Conservation (phyloP, 30 jellyfish, hydroid and myxozoan genomes). For the Turritopsis dohrnii region DNA sequence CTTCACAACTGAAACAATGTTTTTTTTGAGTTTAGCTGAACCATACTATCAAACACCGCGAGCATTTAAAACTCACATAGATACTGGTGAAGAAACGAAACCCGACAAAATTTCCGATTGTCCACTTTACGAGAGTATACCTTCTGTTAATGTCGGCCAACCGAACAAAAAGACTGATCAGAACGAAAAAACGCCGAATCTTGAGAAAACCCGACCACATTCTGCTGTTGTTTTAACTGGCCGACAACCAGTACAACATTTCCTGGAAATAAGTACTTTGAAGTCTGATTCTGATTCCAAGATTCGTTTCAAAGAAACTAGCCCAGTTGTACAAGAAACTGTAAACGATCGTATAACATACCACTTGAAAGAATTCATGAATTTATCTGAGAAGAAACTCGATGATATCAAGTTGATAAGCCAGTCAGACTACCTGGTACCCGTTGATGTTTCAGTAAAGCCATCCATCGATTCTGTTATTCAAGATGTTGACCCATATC, state of each 20-base stretch:
- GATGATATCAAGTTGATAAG: background rate
- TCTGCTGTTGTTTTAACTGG: conserved; percentile 11
- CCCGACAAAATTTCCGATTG: background rate
- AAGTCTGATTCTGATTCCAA: conserved; percentile 23
- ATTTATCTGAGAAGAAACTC: background rate
- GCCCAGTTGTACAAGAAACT: conserved; percentile 16
- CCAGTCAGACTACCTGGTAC: background rate
- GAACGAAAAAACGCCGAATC: background rate
- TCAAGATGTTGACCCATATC: conserved; percentile 20
- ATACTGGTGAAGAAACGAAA: background rate
- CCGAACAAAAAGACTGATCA: background rate
- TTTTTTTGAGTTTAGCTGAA: background rate
- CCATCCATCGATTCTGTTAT: conserved; percentile 18
- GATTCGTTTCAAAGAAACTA: conserved; percentile 14
- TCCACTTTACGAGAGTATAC: background rate
- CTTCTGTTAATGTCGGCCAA: background rate
- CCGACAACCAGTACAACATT: background rate
- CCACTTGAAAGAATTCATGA: conserved; percentile 22
- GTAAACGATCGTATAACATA: conserved; percentile 28
- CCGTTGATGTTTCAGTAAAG: conserved; percentile 22
- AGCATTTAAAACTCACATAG: background rate
- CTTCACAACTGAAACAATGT: too few relatives aligned
- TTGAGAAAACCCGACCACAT: background rate
- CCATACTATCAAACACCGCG: background rate
- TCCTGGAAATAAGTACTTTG: background rate